Evolutionary conservation across 2,888 invertebrate species (phyloP).

Genomic region (Caenorhabditis becei): DNA sequence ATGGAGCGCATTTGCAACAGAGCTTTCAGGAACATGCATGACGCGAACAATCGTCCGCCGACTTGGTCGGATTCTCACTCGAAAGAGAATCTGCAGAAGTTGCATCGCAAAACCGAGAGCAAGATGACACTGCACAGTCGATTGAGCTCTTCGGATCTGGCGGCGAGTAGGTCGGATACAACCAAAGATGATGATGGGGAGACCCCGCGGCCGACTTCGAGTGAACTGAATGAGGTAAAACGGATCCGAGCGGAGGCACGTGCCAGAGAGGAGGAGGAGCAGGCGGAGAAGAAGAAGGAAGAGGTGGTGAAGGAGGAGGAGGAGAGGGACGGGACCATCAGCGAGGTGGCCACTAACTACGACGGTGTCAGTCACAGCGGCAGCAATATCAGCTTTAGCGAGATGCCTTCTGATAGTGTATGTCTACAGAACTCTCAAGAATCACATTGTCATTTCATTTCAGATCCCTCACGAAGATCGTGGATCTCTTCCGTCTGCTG

Average conservation of each 20-base stretch:
- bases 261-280: conserved; percentile 41
- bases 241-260: conserved; percentile 45
- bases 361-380: conserved; percentile 28
- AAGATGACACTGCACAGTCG: conserved; percentile 43
- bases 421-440: not conserved
- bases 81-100: conserved; percentile 7
- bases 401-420: conserved; percentile 58
- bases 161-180: conserved; percentile 32
- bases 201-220: conserved; percentile 43
- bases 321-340: conserved; percentile 7
- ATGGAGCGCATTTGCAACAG: not conserved
- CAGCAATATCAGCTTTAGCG: conserved; percentile 36
- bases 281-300: conserved; percentile 23
- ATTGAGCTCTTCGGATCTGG: conserved; percentile 46
- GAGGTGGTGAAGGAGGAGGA: conserved; percentile 24
- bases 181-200: conserved; percentile 28
- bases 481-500: conserved; percentile 39
- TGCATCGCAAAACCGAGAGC: conserved; percentile 42
- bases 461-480: conserved; percentile 55
- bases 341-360: conserved; percentile 18
- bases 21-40: conserved; percentile 49
- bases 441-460: not conserved
- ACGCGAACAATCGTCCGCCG: conserved; percentile 49
- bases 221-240: conserved; percentile 42
- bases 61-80: conserved; percentile 48